These are phyloP conservation scores for Bombus consobrinus DNA, from an alignment of 1,140 invertebrate species.

Conservation along the genomic window DNA sequence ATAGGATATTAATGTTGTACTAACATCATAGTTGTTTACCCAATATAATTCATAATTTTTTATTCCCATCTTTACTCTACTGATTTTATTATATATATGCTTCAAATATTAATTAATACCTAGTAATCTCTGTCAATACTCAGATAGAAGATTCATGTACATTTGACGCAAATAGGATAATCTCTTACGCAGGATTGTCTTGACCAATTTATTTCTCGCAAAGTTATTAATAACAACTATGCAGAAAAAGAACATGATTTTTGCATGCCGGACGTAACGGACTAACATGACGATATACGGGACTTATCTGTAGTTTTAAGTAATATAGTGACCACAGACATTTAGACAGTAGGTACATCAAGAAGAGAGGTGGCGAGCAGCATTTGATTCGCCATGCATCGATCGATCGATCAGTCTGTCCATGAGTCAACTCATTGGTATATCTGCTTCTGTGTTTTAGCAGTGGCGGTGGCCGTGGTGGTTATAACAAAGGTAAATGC, in stretches of 20 bases:
- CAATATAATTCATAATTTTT: not conserved
- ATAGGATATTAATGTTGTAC: conserved; percentile 16
- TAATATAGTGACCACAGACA: conserved; percentile 84
- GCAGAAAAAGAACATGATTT: conserved; percentile 40
- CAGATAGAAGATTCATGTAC: conserved; percentile 14
- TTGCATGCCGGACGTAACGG: conserved; percentile 68
- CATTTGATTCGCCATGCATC: conserved; percentile 86
- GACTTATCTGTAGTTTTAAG: conserved; percentile 62
- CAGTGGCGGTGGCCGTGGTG: conserved; percentile 92
- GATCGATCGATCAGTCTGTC: conserved; percentile 87
- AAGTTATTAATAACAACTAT: conserved; percentile 24
- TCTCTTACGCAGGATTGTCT: conserved; percentile 26
- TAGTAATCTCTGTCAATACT: conserved; percentile 53
- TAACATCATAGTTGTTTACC: not conserved
- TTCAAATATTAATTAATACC: not conserved
- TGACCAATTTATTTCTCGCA: conserved; percentile 23
- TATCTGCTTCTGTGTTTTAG: conserved; percentile 91
- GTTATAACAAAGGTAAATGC: conserved; percentile 94
- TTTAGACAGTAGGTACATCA: conserved; percentile 85
- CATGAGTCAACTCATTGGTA: conserved; percentile 83
- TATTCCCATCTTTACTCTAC: not conserved
- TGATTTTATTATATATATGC: conserved; percentile 1
- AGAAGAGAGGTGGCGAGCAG: conserved; percentile 85
- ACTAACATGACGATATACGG: conserved; percentile 80
- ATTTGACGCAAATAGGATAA: conserved; percentile 22